Base-by-base conservation (phyloP, 2,888 invertebrate species). In the Andrena chrysosceles region DNA sequence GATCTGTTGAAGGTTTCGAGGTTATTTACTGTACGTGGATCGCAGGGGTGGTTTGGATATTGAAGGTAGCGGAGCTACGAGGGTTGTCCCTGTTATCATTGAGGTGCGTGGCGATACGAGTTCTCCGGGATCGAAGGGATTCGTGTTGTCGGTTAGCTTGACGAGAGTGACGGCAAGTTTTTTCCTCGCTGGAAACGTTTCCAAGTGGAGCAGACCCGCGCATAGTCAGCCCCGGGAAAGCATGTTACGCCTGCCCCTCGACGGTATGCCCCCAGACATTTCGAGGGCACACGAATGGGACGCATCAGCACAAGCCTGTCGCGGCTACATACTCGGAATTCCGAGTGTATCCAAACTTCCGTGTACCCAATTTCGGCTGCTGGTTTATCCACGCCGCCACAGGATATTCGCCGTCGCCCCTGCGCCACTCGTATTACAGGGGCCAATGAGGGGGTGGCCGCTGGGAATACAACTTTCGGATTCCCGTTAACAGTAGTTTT, bases 401-500 rank as follows among this genome's bases (percentile, higher is more conserved):
- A 73, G 72, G 72, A 68, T 80, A 81, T 67, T 63, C 56, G 20
- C 60, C 64, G 2, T 59, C 49, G 10, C 33, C 78, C 68, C 33
- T 26, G 31, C 54, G 67, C 62, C 33, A 35, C 29, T 64, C 69
- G 78, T 64, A 78, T 79, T 54, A 64, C 62, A 10, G 48, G 31
- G 16, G 8, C 63, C 33, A 35, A 35, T 2, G 52, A 16, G 31
- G 63, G n/a, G 64, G n/a, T 13, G 13, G 60, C 79, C 80, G 26
- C n/a, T 60, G 75, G 81, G 82, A 67, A 75, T 75, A 82, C 75
- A 75, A 82, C 75, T 82, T 82, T 75, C 82, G 81, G 67, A 81
- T 82, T 82, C 82, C 49, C 75, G 70, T 82, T 82, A 82, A 82
- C 75, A 68, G 75, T 75, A 82, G 75, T 82, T 82, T 82, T 82